These are phyloP conservation scores for Tubulanus polymorphus DNA, from an alignment of 2,888 invertebrate species.

Conservation along the genomic window DNA sequence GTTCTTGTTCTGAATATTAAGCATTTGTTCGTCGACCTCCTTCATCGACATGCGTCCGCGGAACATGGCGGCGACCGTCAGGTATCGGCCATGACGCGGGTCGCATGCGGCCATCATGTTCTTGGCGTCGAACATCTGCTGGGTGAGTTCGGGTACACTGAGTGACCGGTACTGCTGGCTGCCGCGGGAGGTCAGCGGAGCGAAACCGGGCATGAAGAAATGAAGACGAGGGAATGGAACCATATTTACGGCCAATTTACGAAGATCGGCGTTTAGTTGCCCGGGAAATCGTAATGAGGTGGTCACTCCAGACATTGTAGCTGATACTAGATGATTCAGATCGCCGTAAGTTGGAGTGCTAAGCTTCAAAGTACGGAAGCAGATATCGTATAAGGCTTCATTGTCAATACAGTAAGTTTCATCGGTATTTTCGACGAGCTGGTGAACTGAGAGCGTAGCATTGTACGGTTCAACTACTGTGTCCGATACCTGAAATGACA, in stretches of 20 bases:
- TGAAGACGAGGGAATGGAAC: constrained; percentile 86
- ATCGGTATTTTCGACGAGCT: constrained; percentile 52
- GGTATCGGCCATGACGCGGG: constrained; percentile 80
- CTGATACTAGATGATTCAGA: constrained; percentile 40
- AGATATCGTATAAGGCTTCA: constrained; percentile 57
- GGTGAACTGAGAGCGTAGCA: constrained; percentile 65
- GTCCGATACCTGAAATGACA: constrained; percentile 62
- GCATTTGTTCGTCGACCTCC: constrained; percentile 82
- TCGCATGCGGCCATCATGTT: constrained; percentile 96
- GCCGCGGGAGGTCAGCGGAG: constrained; percentile 76
- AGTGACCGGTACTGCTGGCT: constrained; percentile 74
- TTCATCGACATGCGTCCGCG: constrained; percentile 89
- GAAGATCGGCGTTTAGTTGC: constrained; percentile 77
- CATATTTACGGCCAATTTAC: constrained; percentile 70
- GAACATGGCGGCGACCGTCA: constrained; percentile 79
- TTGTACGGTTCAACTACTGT: constrained; percentile 67
- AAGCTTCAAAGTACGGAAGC: constrained; percentile 58
- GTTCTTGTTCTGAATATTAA: constrained; percentile 90
- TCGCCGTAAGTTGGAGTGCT: constrained; percentile 38
- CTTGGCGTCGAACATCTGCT: constrained; percentile 83
- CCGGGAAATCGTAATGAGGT: constrained; percentile 43
- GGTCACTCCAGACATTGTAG: constrained; percentile 53
- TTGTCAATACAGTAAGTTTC: constrained; percentile 57
- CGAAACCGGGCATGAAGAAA: constrained; percentile 88
- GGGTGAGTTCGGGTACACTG: constrained; percentile 82